Percentiles rank a stretch among this genome's conserved stretches.
These are phyloP conservation scores for Axea sp. DNA, from an alignment of 2,888 invertebrate genomes.

Conservation along the genomic window DNA sequence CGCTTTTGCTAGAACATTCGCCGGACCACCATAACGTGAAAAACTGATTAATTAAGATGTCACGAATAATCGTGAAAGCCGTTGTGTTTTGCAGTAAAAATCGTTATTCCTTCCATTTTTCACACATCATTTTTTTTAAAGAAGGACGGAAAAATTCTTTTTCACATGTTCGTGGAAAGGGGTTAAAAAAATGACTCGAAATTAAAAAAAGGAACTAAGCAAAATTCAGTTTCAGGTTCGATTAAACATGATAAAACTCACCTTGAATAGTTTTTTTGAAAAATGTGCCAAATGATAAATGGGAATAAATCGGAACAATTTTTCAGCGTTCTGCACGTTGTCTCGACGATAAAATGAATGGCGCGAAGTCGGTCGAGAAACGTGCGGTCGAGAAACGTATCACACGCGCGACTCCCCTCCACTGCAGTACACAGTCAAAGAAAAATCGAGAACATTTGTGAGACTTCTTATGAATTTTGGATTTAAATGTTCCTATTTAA, in stretches of 20 bases:
- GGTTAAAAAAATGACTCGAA: too few species aligned
- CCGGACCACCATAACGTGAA: slow-evolving; percentile 6
- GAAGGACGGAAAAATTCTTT: too few species aligned
- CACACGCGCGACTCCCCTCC: slow-evolving; percentile 64
- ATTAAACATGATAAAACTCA: too few species aligned
- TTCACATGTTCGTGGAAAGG: too few species aligned
- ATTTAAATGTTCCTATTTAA: too few species aligned
- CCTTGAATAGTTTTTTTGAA: neutral
- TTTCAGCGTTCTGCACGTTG: slow-evolving; percentile 66
- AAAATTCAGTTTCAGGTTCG: too few species aligned
- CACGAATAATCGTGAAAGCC: neutral
- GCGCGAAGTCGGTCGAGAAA: slow-evolving; percentile 44
- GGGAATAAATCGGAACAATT: neutral
- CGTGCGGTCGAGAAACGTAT: slow-evolving; percentile 53
- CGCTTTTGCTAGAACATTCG: slow-evolving; percentile 21
- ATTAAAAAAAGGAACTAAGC: too few species aligned
- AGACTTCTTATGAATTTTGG: too few species aligned
- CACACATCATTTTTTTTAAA: too few species aligned
- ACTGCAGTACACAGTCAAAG: slow-evolving; percentile 46
- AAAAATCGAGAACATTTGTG: slow-evolving; percentile 61
- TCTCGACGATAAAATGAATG: slow-evolving; percentile 64
- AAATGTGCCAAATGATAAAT: too few species aligned
- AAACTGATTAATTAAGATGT: neutral
- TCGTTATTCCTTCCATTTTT: too few species aligned
- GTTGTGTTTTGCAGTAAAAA: neutral